These are phyloP conservation scores for Cettia cetti DNA, from an alignment of 2,113 vertebrate species.

Conservation along the genomic window DNA sequence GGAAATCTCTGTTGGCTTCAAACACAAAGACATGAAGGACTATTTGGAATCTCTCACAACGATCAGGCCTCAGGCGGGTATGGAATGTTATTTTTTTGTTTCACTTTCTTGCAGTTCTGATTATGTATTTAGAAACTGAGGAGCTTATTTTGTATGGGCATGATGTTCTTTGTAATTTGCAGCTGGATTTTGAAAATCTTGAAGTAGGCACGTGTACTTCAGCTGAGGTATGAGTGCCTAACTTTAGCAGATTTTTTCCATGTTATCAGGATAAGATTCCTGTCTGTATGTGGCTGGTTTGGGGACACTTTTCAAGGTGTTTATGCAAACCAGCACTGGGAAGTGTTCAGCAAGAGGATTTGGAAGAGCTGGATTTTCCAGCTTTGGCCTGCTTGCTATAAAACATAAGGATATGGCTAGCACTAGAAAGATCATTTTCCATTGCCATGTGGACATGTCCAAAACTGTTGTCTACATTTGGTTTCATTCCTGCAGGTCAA, in stretches of 20 bases:
- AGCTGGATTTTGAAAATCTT: not conserved
- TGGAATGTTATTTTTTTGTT: not conserved
- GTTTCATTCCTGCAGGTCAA: not conserved
- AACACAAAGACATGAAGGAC: conserved; percentile 86
- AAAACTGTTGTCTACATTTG: not conserved
- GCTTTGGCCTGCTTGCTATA: not conserved
- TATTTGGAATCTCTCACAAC: conserved; percentile 92
- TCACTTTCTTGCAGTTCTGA: not conserved
- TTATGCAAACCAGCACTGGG: not conserved
- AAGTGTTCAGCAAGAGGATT: not conserved
- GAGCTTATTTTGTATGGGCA: not conserved
- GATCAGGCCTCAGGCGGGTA: conserved; percentile 89
- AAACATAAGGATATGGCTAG: not conserved
- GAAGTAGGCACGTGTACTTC: not conserved
- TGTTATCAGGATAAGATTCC: not conserved
- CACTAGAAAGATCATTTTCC: not conserved
- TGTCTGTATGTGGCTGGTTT: not conserved
- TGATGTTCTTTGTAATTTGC: not conserved
- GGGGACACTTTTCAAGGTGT: not conserved
- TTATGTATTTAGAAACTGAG: not conserved
- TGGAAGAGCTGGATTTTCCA: not conserved
- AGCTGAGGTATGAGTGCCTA: not conserved
- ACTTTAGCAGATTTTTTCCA: not conserved
- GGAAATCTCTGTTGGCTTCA: conserved; percentile 86
- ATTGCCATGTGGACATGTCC: not conserved